Base-by-base conservation (phyloP, 2,888 invertebrate genomes). In the Eupithecia subumbrata region DNA sequence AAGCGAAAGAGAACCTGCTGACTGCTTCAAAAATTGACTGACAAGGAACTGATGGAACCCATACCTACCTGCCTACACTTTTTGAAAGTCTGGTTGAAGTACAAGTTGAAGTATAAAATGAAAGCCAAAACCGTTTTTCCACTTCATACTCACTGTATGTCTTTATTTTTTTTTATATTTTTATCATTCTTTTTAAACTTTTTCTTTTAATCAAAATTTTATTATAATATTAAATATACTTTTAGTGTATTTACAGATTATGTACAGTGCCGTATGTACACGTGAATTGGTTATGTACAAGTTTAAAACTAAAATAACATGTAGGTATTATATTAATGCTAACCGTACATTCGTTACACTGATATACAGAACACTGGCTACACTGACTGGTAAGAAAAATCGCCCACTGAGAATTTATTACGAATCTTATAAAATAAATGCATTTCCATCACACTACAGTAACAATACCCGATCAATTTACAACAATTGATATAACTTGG, bases 121-220 rank as follows among this genome's bases (percentile, higher is more conserved):
- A 94, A 93, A 95, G 82, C 82, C 90, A 85, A 85, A 82, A 87
- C 89, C 85, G 86, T 88, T 92, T 92, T 92, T 93, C 91, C 90
- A 88, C 91, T 92, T 92, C 94, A 93, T 93, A 94, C 94, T 93
- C 90, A 90, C 90, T 91, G 94, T 93, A 94, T 93, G 92, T 92
- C 85, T 93, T 92, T 93, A 92, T 72, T 93, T 93, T 93, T n/a
- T 93, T 92, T 88, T 90, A 7, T 85, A 86, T 92, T 92, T 89
- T 87, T 85, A 87, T 79, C 87, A 88, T 92, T 90, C 89, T 91
- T 92, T 90, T 92, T 89, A 91, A 92, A 94, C 92, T 92, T 78
- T 90, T 91, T 82, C 92, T 87, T 92, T 92, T 91, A 91, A 92
- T 93, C 90, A 91, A 92, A 91, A 89, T 90, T 82, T 90, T 92